A percentile compares a stretch with the other conserved stretches of the same genome.
Conservation (phyloP, 2,797 vertebrate genomes). For the Lepus townsendii region DNA sequence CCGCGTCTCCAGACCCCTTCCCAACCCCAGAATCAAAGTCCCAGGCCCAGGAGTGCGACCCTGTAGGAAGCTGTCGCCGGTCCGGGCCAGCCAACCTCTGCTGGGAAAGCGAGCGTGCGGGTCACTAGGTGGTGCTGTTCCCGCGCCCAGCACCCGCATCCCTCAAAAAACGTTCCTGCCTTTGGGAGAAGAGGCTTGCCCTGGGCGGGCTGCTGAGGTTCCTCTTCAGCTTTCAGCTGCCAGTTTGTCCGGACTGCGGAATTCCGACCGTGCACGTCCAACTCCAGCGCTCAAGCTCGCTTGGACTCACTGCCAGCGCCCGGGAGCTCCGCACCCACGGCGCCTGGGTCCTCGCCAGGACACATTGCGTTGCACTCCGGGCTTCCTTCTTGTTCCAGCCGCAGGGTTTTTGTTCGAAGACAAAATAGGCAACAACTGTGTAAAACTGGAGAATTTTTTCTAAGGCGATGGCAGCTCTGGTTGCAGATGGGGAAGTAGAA, state of each 20-base stretch:
- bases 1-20: neutral
- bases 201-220: neutral
- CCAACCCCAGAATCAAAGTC: neutral
- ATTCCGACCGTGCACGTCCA: neutral
- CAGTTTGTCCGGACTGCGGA: conserved; percentile 13
- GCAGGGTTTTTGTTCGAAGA: neutral
- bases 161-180: neutral
- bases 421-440: neutral
- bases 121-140: conserved; percentile 70
- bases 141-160: neutral
- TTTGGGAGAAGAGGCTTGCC: neutral
- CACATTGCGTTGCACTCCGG: neutral
- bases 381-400: neutral
- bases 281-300: no score
- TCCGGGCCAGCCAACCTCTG: accelerated
- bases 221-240: conserved; percentile 29
- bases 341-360: neutral
- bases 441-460: neutral
- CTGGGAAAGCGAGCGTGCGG: accelerated
- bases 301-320: neutral
- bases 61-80: neutral
- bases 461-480: neutral
- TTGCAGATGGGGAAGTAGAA: neutral
- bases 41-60: no score
- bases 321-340: accelerated